Evolutionary conservation across 2,113 vertebrate genomes (phyloP).

Genomic region (Pimephales promelas): DNA sequence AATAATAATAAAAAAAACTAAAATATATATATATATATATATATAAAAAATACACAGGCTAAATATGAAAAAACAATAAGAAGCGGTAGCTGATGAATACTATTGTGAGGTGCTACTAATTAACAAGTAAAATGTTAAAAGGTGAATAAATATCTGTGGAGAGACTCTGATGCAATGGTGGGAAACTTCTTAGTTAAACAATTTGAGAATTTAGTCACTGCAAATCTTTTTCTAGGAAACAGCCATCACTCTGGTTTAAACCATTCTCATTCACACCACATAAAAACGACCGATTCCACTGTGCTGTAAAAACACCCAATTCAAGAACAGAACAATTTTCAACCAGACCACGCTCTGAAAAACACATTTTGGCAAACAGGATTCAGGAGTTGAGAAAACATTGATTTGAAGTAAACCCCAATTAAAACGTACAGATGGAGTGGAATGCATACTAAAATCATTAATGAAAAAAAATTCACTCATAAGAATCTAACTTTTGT

Average conservation of each 20-base stretch:
- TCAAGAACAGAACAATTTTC: neutral
- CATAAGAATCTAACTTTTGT: conserved; percentile 11
- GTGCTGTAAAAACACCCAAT: neutral
- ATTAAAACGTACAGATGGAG: conserved; percentile 45
- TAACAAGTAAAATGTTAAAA: neutral
- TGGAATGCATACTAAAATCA: conserved; percentile 92
- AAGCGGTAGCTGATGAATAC: conserved; percentile 2
- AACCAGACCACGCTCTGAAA: neutral
- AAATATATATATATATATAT: neutral
- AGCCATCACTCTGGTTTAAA: conserved; percentile 73
- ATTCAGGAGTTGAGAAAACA: conserved; percentile 43
- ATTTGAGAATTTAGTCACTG: neutral
- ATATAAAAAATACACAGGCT: conserved; percentile 16
- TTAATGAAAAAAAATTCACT: conserved; percentile 73
- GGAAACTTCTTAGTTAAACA: neutral
- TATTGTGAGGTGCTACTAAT: conserved; percentile 1
- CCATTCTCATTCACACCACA: conserved; percentile 58
- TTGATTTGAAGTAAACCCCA: conserved; percentile 42
- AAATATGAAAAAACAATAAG: conserved; percentile 4
- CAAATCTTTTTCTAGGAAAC: neutral
- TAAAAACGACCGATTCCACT: conserved; percentile 30
- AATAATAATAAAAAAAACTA: neutral
- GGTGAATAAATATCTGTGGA: neutral
- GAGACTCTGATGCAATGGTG: neutral
- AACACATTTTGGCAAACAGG: conserved; percentile 36